Base-by-base conservation (phyloP, 64 coral and sea anemone genomes). In the Montipora capricornis region DNA sequence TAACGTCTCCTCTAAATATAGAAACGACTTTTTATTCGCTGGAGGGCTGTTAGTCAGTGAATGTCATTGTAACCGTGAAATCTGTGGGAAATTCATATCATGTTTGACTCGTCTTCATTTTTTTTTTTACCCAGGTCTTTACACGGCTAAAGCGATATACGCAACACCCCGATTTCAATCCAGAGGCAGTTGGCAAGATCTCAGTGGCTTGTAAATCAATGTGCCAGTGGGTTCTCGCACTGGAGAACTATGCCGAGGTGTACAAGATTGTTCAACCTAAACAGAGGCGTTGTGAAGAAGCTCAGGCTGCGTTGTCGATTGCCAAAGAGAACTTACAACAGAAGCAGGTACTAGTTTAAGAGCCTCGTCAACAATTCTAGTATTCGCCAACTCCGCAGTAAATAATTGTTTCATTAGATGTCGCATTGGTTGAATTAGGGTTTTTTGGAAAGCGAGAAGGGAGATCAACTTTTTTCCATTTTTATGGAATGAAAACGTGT, bases 231-330 rank as follows among this genome's bases (percentile, higher is more conserved):
- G 98, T 99, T 10, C 70, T 98, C 5, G 98, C 98, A 12, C 79
- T 99, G 55, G 98, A 99, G 68, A 94, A 94, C 80, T 99, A 99
- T 78, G 89, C 92, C 2, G 98, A 99, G 85, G 92, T 96, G 20
- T 99, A 96, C 95, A 94, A 96, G 85, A 89, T 94, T 17, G 98
- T 99, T 14, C 67, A 94, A 82, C 98, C 98, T 3, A 99, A 99
- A 68, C 95, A 96, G 80, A 94, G 50, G 16, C 90, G 95, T 46
- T 99, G 98, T 22, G 95, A 96, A 82, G 95, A 99, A 79, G 94
- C 98, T 24, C 92, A 94, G 15, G 79, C 58, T 20, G 92, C 95
- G 14, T 75, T 99, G 7, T 44, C 76, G 2, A 92, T 94, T 68
- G 98, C 98, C 3, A 94, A 99, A 84, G 89, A 94, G 14, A 99